A percentile compares a stretch with the other conserved stretches of the same genome.
phyloP scores from a whole-genome alignment of 2,113 vertebrate genomes.

The Pelodiscus sinensis region DNA sequence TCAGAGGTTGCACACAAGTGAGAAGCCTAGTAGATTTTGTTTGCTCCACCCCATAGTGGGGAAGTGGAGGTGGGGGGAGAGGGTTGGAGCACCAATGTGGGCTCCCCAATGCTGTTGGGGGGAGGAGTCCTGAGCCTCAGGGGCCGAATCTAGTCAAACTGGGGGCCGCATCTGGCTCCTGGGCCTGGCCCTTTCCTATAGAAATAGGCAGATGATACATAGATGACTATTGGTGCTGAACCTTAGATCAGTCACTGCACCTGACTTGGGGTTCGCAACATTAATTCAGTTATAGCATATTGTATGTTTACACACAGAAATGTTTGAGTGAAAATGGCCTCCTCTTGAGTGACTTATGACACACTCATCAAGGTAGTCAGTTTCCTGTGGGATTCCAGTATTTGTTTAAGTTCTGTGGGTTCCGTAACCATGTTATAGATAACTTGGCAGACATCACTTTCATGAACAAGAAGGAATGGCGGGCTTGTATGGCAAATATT shows the following conservation, averaged over 20 bases:
- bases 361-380: slow-evolving; percentile 62
- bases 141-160: too few relatives aligned
- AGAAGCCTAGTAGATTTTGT: too few relatives aligned
- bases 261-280: slow-evolving; percentile 55
- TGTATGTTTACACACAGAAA: slow-evolving; percentile 69
- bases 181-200: neutral
- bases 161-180: too few relatives aligned
- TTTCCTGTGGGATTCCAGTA: slow-evolving; percentile 56
- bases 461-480: slow-evolving; percentile 34
- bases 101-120: too few relatives aligned
- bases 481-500: slow-evolving; percentile 37
- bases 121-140: too few relatives aligned
- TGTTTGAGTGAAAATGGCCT: slow-evolving; percentile 47
- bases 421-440: slow-evolving; percentile 58
- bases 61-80: too few relatives aligned
- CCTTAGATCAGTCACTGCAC: slow-evolving; percentile 30
- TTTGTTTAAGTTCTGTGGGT: slow-evolving; percentile 53
- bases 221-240: neutral
- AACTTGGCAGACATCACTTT: slow-evolving; percentile 38
- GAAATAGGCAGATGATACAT: neutral
- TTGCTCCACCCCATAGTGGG: too few relatives aligned
- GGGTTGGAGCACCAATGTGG: too few relatives aligned
- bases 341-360: slow-evolving; percentile 59
- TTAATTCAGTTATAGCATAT: slow-evolving; percentile 63
- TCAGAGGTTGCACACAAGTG: too few relatives aligned